phyloP scores from a whole-genome alignment of 1,140 invertebrate genomes.

The Brachionus paranguensis region DNA sequence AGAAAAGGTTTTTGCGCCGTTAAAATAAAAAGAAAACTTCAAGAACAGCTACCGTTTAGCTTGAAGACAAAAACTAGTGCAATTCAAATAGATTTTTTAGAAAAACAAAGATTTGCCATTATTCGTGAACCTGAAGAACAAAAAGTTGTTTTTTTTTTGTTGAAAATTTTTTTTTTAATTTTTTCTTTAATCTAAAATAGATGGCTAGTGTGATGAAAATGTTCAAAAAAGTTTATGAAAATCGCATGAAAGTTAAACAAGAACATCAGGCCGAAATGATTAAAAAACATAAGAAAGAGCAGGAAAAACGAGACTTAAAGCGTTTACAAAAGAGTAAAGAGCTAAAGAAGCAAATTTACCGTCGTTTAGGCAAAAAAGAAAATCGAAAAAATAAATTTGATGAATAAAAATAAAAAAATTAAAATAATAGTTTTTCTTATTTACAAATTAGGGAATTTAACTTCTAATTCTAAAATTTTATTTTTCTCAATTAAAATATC shows the following conservation, averaged over 20 bases:
- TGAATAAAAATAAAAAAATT: neutral
- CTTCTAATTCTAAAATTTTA: neutral
- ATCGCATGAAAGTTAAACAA: neutral
- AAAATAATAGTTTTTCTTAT: neutral
- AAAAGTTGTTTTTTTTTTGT: slow-evolving; percentile 58
- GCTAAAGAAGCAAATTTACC: slow-evolving; percentile 21
- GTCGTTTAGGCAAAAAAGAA: slow-evolving; percentile 9
- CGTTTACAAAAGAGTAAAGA: slow-evolving; percentile 37
- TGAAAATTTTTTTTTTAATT: neutral
- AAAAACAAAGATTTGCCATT: slow-evolving; percentile 70
- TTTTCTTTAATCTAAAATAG: neutral
- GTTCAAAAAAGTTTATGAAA: slow-evolving; percentile 35
- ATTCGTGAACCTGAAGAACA: slow-evolving; percentile 79
- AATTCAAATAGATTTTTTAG: slow-evolving; percentile 48
- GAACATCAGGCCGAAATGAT: neutral
- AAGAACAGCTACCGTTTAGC: slow-evolving; percentile 80
- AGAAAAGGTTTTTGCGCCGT: slow-evolving; percentile 69
- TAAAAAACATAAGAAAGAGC: slow-evolving; percentile 23
- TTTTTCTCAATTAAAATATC: too few species aligned
- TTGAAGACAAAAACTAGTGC: slow-evolving; percentile 71
- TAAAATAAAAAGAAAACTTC: slow-evolving; percentile 77
- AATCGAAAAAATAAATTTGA: slow-evolving; percentile 5
- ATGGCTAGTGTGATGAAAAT: slow-evolving; percentile 22
- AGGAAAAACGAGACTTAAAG: neutral
- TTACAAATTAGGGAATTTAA: slow-evolving; percentile 11